Base-by-base conservation (phyloP, 2,113 vertebrate genomes). In the Dipodomys merriami region DNA sequence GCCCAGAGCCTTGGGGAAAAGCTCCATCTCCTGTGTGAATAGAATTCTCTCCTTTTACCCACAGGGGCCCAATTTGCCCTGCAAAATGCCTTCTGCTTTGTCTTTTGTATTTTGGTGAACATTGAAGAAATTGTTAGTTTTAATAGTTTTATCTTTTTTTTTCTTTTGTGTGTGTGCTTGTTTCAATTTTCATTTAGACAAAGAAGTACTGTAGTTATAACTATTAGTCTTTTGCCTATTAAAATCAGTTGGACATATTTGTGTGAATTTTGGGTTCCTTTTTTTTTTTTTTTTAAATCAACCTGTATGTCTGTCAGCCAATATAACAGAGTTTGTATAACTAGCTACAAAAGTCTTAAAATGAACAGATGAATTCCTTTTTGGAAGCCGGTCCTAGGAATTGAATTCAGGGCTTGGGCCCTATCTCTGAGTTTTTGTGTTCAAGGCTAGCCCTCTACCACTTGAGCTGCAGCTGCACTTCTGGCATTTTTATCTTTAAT, bases 71-170 rank as follows among this genome's bases (percentile, higher is more conserved):
- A 97, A 98, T 98, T 97, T 98, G 98, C 49, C 12, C 49, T 49
- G 49, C 9, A 97, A 67, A 39, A 95, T 93, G 88, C 97, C 97
- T 96, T 97, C 97, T 95, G 83, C 60, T 62, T 62, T 62, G 15
- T 62, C 86, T 97, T 96, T 97, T 97, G 97, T 97, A 62, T 97
- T 98, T 98, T 98, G 97, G 98, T 98, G 98, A 97, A 98, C 98
- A 98, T 98, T 98, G 98, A 98, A 98, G 49, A 49, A 49, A 9
- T 11, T 49, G 97, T 97, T n/a, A 95, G 98, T 12, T 49, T 49
- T 49, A 49, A 49, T 49, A 49, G 49, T 49, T 49, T 49, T 49
- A 49, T 49, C 49, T 49, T 49, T 49, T 49, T 49, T 1, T 49
- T 49, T 12, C 49, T 12, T 49, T 49, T 49, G 49, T 49, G 49